Conservation (phyloP, 2,113 vertebrate species). For the Dasyornis broadbenti region DNA sequence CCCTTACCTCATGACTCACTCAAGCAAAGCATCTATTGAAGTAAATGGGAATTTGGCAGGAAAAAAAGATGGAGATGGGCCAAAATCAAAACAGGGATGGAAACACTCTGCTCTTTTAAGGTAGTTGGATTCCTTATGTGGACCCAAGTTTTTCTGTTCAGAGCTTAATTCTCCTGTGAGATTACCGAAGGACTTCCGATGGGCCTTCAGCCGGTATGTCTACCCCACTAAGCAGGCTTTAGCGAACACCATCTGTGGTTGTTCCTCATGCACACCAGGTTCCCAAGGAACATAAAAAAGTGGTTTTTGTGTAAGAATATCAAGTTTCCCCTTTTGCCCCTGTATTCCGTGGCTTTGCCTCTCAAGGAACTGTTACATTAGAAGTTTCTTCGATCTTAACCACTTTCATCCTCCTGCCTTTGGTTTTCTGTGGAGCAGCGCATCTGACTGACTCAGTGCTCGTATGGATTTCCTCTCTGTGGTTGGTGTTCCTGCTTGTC, state of each 20-base stretch:
- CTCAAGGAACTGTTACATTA: not conserved
- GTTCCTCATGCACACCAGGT: not conserved
- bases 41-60: not conserved
- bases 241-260: slow-evolving; percentile 13
- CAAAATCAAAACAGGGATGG: not conserved
- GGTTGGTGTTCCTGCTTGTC: not conserved
- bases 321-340: not conserved
- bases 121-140: not conserved
- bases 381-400: not conserved
- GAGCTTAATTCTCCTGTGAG: not conserved
- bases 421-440: not conserved
- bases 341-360: not conserved
- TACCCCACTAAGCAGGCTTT: slow-evolving; percentile 13
- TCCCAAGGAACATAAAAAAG: not conserved
- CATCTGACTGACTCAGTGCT: not conserved
- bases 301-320: not conserved
- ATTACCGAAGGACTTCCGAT: not conserved
- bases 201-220: not conserved
- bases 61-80: not conserved
- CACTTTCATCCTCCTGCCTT: not conserved
- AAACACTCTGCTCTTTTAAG: not conserved
- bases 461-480: not conserved
- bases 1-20: not conserved
- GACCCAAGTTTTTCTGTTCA: not conserved
- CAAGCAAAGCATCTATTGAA: not conserved